Conservation (phyloP, 92 coral and sea anemone genomes). For the Parazoanthus darwini region DNA sequence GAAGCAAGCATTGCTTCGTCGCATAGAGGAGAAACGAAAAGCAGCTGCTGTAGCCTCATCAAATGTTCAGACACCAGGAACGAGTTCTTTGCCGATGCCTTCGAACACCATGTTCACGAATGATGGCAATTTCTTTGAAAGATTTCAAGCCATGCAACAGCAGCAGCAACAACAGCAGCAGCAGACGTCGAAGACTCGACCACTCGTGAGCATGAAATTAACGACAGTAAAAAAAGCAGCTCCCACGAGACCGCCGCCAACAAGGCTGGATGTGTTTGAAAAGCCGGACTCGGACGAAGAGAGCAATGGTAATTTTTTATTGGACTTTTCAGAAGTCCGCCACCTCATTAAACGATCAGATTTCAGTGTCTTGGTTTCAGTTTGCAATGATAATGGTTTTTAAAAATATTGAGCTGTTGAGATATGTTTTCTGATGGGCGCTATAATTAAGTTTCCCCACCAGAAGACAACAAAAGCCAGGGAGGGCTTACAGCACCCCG, state of each 20-base stretch:
- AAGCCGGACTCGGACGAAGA: constrained; percentile 63
- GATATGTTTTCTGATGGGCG: constrained; percentile 87
- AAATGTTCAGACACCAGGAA: constrained; percentile 13
- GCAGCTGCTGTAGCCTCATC: constrained; percentile 28
- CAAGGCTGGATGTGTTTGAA: constrained; percentile 88
- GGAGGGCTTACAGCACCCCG: constrained; percentile 51
- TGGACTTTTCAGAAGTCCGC: constrained; percentile 13
- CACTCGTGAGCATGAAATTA: constrained; percentile 83
- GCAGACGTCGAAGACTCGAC: constrained; percentile 45
- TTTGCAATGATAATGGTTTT: constrained; percentile 19
- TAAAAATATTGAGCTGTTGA: constrained; percentile 47
- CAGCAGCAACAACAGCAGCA: constrained; percentile 53
- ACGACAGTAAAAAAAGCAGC: constrained; percentile 76
- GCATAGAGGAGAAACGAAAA: constrained; percentile 79
- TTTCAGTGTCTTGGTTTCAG: constrained; percentile 30
- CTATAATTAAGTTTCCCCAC: constrained; percentile 99
- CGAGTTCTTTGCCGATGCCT: constrained; percentile 21
- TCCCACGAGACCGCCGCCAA: constrained; percentile 57
- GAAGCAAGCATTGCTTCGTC: constrained; percentile 82
- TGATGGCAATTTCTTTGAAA: constrained; percentile 96
- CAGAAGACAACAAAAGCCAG: constrained; percentile 72
- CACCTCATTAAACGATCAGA: constrained; percentile 29
- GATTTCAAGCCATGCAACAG: constrained; percentile 95
- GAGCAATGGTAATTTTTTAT: constrained; percentile 77
- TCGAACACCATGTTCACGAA: constrained; percentile 70